A percentile compares a stretch with the other conserved stretches of the same genome.
Evolutionary conservation across 2,888 invertebrate genomes (phyloP).

Genomic region (Diarsia rubi): DNA sequence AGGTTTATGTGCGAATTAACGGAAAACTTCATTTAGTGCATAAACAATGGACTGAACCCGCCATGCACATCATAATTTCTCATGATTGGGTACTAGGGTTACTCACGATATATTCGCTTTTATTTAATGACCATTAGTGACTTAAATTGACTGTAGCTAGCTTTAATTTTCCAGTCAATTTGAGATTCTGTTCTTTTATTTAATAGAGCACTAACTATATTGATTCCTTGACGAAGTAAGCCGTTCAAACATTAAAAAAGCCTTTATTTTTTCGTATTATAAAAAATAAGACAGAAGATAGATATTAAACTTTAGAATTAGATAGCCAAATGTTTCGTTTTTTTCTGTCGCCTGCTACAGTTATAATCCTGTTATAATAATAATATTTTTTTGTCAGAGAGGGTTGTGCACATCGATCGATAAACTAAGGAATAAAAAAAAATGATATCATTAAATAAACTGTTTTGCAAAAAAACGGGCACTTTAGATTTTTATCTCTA

Average conservation of each 20-base stretch:
- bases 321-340: too few species aligned
- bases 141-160: slow-evolving; percentile 7
- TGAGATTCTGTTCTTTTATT: slow-evolving; percentile 1
- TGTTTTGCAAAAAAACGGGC: too few species aligned
- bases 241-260: too few species aligned
- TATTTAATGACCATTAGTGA: not conserved
- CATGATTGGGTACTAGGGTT: slow-evolving; percentile 43
- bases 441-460: too few species aligned
- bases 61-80: slow-evolving; percentile 54
- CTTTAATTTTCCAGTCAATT: slow-evolving; percentile 11
- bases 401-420: too few species aligned
- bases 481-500: too few species aligned
- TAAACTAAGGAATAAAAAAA: too few species aligned
- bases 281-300: not conserved
- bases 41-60: slow-evolving; percentile 57
- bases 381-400: too few species aligned
- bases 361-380: too few species aligned
- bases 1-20: slow-evolving; percentile 56
- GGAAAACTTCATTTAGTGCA: slow-evolving; percentile 60
- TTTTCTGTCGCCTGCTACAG: too few species aligned
- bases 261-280: not conserved
- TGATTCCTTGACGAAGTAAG: too few species aligned
- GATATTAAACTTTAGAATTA: not conserved
- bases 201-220: not conserved
- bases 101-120: slow-evolving; percentile 51